Evolutionary conservation across 2,888 invertebrate species (phyloP).

Genomic region (Crioceris asparagi): DNA sequence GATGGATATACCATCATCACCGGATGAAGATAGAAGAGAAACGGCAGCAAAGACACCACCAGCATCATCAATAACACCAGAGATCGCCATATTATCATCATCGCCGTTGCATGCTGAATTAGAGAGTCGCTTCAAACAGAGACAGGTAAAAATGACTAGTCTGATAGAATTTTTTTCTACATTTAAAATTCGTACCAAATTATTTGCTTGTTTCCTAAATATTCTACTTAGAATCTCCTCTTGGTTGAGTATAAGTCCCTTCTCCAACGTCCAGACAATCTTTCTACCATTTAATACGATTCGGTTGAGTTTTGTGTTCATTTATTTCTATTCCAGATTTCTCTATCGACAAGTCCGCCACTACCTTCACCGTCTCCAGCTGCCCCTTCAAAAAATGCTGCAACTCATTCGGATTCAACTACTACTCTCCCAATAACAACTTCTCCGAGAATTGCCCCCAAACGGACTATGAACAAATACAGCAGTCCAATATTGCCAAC

Average conservation of each 20-base stretch:
- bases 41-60: slow-evolving; percentile 18
- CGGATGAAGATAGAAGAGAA: slow-evolving; percentile 26
- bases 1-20: slow-evolving; percentile 41
- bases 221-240: no score
- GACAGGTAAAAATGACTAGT: slow-evolving; percentile 21
- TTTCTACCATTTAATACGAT: background rate
- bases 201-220: no score
- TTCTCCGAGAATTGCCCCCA: no score
- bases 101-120: slow-evolving; percentile 32
- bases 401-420: no score
- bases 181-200: background rate
- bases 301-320: background rate
- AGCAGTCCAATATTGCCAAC: no score
- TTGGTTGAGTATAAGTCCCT: no score
- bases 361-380: no score
- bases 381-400: no score
- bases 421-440: no score
- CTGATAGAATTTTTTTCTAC: no score
- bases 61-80: slow-evolving; percentile 28
- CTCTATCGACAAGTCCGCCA: slow-evolving; percentile 15
- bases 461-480: no score
- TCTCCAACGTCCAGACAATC: no score
- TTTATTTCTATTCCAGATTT: slow-evolving; percentile 11
- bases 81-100: slow-evolving; percentile 15
- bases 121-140: slow-evolving; percentile 30